A percentile compares a stretch with the other conserved stretches of the same genome.
These are phyloP conservation scores for Hystrix brachyura DNA, from an alignment of 2,113 vertebrate genomes.

Conservation along the genomic window DNA sequence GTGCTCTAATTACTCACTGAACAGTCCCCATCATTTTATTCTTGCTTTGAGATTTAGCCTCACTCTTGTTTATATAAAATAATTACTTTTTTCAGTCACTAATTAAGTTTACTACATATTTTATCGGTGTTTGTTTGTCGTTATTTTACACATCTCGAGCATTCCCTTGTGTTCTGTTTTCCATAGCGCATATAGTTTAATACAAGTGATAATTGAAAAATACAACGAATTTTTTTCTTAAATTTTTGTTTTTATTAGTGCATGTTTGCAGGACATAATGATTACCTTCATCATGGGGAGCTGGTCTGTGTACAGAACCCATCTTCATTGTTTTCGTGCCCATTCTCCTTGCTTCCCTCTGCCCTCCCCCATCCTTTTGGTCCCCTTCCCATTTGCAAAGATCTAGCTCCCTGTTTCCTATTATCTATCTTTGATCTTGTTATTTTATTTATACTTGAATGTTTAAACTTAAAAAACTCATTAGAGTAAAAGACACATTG, in stretches of 20 bases:
- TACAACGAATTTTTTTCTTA: neutral
- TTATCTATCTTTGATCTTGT: neutral
- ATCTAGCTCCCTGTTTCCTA: neutral
- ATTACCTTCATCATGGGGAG: neutral
- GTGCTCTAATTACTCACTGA: neutral
- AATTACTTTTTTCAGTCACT: conserved; percentile 38
- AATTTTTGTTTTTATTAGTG: neutral
- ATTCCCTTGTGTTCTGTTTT: conserved; percentile 32
- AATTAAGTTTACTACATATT: conserved; percentile 63
- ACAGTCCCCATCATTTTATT: conserved; percentile 1
- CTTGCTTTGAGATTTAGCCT: conserved; percentile 49
- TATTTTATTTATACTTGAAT: no score
- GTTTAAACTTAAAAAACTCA: no score
- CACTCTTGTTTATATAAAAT: conserved; percentile 49
- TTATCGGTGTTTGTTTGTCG: conserved; percentile 49
- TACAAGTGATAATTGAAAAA: neutral
- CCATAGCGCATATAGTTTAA: conserved; percentile 27
- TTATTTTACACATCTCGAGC: conserved; percentile 21
- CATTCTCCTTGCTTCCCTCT: neutral
- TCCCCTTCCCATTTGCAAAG: neutral
- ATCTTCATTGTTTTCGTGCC: neutral
- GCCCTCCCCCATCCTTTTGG: neutral
- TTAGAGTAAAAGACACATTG: no score
- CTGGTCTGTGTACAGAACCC: neutral
- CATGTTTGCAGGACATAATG: neutral